Conservation (phyloP, 2,888 invertebrate genomes). For the Zonitis immaculata region DNA sequence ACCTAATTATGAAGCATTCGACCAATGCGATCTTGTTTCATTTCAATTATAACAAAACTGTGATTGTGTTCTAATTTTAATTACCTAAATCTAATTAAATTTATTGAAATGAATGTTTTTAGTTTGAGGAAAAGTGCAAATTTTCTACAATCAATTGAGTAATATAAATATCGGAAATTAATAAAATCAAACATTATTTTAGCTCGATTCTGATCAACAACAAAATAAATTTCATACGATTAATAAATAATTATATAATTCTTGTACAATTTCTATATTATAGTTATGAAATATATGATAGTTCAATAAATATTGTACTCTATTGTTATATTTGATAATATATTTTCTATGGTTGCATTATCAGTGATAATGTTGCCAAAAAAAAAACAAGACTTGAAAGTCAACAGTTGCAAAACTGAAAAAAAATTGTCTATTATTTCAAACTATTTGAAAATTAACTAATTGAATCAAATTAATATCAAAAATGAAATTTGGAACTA, state of each 20-base stretch:
- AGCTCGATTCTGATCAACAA: not conserved
- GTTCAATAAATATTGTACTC: not conserved
- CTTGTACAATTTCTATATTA: not conserved
- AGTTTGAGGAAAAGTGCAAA: not conserved
- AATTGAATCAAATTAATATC: no score
- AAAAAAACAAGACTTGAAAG: not conserved
- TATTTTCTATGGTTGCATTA: conserved; percentile 2
- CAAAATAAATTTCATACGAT: no score
- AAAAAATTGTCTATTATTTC: no score
- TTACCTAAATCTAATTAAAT: conserved; percentile 21
- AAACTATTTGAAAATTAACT: no score
- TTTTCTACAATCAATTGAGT: not conserved
- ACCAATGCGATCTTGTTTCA: conserved; percentile 43
- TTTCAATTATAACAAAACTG: conserved; percentile 44
- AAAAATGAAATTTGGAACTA: not conserved
- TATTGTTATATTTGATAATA: conserved; percentile 5
- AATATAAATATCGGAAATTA: not conserved
- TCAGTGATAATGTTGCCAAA: not conserved
- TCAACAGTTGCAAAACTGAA: no score
- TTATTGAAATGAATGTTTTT: not conserved
- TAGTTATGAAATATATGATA: not conserved
- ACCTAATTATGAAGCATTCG: conserved; percentile 36
- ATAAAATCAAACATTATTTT: no score
- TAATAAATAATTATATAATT: no score
- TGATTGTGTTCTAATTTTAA: conserved; percentile 35